phyloP scores from a whole-genome alignment of 2,888 invertebrate genomes.

The Nephrotoma appendiculata region DNA sequence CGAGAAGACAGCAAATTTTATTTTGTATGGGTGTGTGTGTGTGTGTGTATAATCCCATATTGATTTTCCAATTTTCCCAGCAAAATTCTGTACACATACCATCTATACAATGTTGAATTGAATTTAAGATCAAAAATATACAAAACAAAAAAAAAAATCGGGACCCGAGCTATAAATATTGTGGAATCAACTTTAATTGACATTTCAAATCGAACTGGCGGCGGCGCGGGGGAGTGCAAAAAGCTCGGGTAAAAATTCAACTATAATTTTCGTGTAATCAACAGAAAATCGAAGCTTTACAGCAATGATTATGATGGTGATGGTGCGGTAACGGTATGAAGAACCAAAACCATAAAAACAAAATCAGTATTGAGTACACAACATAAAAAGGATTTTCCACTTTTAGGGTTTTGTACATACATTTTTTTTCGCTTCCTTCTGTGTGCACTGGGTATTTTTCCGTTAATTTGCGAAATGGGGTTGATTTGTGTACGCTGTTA shows the following conservation, averaged over 20 bases:
- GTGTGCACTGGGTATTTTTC: not conserved
- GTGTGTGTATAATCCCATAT: not conserved
- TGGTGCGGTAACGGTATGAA: not conserved
- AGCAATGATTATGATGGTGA: not conserved
- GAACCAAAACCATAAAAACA: not conserved
- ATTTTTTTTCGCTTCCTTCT: not conserved
- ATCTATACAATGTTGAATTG: not conserved
- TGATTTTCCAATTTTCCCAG: not conserved
- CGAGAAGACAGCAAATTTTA: not conserved
- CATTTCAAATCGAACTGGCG: not conserved
- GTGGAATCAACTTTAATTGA: not conserved
- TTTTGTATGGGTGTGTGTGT: not conserved
- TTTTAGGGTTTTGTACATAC: not conserved
- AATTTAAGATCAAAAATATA: not conserved
- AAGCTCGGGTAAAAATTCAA: not conserved
- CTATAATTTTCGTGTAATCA: not conserved
- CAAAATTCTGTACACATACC: not conserved
- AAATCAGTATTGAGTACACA: not conserved
- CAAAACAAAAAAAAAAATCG: not conserved
- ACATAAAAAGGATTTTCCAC: not conserved
- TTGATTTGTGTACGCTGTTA: not conserved
- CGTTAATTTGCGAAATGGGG: not conserved
- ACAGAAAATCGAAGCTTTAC: not conserved
- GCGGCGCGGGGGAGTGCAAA: not conserved
- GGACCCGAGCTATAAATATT: not conserved